Evolutionary conservation across 2,888 invertebrate species (phyloP).

Genomic region (Torymus auratus): DNA sequence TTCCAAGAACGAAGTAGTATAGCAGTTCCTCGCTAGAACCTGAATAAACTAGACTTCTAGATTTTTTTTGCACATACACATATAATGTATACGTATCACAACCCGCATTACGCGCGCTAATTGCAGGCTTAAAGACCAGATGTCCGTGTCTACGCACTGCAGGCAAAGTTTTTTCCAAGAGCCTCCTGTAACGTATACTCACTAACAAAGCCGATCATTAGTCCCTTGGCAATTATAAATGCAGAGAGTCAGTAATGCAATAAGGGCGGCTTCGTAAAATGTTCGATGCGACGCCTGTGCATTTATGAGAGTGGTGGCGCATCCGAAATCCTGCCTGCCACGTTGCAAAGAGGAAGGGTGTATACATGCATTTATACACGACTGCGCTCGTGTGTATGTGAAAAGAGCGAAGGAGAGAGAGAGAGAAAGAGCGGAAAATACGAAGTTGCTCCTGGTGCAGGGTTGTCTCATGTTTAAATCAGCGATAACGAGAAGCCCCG

Average conservation of each 20-base stretch:
- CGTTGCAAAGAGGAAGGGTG: not conserved
- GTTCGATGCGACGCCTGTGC: not conserved
- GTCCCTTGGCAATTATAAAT: conserved; percentile 32
- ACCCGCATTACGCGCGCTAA: conserved; percentile 40
- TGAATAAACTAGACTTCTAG: conserved; percentile 33
- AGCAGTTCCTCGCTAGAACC: not conserved
- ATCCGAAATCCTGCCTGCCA: conserved; percentile 26
- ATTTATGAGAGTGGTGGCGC: conserved; percentile 1
- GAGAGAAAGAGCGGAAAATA: conserved; percentile 60
- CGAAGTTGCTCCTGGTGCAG: conserved; percentile 66
- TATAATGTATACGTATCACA: not conserved
- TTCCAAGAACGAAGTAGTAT: conserved; percentile 28
- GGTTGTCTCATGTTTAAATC: conserved; percentile 76
- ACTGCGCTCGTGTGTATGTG: not conserved
- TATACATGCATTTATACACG: not conserved
- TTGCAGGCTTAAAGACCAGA: conserved; percentile 35
- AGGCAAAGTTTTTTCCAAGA: not conserved
- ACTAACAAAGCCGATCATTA: not conserved
- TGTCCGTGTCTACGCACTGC: not conserved
- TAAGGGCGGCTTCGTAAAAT: conserved; percentile 5
- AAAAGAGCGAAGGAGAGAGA: not conserved
- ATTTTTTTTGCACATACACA: conserved; percentile 19
- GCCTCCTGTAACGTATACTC: not conserved
- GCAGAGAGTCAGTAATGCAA: conserved; percentile 48
- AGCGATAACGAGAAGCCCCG: conserved; percentile 77